A percentile compares a stretch with the other conserved stretches of the same genome.
phyloP scores from a whole-genome alignment of 2,113 vertebrate species.

The Poeciliopsis occidentalis region DNA sequence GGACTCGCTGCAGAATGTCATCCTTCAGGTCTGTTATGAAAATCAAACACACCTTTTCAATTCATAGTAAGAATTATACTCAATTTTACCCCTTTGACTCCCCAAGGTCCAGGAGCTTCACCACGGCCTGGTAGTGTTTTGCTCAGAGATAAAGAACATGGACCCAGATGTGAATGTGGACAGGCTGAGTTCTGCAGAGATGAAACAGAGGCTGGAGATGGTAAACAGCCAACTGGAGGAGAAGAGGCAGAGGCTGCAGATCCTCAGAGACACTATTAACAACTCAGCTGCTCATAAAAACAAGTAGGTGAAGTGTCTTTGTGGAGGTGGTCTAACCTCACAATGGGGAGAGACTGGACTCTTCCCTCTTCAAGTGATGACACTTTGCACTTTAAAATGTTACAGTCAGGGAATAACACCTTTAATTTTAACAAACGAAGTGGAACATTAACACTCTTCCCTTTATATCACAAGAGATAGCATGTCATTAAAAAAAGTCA shows the following conservation, averaged over 20 bases:
- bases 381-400: not conserved
- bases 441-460: not conserved
- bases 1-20: constrained; percentile 73
- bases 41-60: not conserved
- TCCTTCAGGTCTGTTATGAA: constrained; percentile 67
- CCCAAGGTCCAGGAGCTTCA: constrained; percentile 76
- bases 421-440: not conserved
- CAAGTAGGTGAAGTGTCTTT: constrained; percentile 46
- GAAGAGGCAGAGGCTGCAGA: constrained; percentile 61
- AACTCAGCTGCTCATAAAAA: constrained; percentile 63
- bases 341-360: not conserved
- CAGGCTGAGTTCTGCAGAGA: constrained; percentile 45
- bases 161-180: constrained; percentile 56
- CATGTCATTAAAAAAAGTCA: not conserved
- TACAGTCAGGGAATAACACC: not conserved
- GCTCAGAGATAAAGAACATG: constrained; percentile 74
- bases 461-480: not conserved
- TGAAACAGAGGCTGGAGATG: constrained; percentile 66
- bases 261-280: constrained; percentile 58
- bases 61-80: not conserved
- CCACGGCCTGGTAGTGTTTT: constrained; percentile 71
- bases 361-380: not conserved
- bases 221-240: constrained; percentile 66
- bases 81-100: constrained; percentile 4
- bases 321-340: not conserved